Conservation (phyloP, 2,113 vertebrate genomes). For the Vombatus ursinus region DNA sequence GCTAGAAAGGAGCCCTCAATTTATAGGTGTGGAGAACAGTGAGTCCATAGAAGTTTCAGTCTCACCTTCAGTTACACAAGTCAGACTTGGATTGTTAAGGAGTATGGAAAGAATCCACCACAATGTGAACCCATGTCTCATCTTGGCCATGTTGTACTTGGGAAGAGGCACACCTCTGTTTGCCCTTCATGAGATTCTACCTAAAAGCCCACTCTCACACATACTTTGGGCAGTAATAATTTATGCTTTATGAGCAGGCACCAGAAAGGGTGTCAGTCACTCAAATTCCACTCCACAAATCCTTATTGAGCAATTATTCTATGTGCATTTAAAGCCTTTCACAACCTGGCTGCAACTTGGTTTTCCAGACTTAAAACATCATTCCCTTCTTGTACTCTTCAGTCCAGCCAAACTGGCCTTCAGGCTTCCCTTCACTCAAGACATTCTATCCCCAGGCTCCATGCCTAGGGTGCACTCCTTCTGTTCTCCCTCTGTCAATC, state of each 20-base stretch:
- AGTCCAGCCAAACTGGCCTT: background rate
- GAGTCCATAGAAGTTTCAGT: background rate
- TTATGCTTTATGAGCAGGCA: background rate
- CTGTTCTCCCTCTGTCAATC: background rate
- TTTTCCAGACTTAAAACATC: background rate
- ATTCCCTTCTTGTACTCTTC: background rate
- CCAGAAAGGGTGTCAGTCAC: background rate
- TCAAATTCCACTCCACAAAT: background rate
- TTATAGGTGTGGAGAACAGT: background rate
- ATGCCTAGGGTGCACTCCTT: background rate
- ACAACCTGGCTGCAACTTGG: background rate
- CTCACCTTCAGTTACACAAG: background rate
- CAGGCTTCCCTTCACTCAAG: background rate
- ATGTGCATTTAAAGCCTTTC: background rate
- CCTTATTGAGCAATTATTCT: background rate
- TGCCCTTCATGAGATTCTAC: background rate
- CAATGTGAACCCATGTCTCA: background rate
- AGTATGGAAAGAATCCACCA: background rate
- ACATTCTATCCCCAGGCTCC: background rate
- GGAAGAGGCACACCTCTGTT: background rate
- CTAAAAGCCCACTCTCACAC: background rate
- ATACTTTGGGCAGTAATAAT: background rate
- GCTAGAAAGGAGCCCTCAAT: background rate
- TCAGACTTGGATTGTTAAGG: background rate
- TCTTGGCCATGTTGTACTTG: background rate